A percentile compares a stretch with the other conserved stretches of the same genome.
Conservation (phyloP, 92 coral and sea anemone genomes). For the Palythoa heliodiscus region DNA sequence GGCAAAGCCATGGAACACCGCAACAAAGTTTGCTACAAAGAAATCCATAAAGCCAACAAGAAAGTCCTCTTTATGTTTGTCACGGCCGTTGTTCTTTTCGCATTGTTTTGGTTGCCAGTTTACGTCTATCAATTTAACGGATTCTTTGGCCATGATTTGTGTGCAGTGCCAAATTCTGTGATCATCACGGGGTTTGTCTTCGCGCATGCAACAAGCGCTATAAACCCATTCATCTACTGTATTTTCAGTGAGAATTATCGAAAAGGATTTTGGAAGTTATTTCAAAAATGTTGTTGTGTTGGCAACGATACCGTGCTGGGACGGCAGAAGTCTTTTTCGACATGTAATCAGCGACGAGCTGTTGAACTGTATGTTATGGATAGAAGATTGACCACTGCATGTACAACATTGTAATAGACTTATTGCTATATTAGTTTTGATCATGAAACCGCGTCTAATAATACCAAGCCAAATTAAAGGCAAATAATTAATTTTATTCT, state of each 20-base stretch:
- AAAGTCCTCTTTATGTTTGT: slow-evolving; percentile 35
- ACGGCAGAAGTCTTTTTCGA: slow-evolving; percentile 5
- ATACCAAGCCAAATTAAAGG: too few relatives aligned
- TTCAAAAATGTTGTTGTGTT: neutral
- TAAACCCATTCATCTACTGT: slow-evolving; percentile 30
- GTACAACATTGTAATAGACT: neutral
- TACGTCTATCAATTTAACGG: slow-evolving; percentile 18
- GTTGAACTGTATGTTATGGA: slow-evolving; percentile 17
- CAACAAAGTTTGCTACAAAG: slow-evolving; percentile 11
- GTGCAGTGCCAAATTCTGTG: neutral
- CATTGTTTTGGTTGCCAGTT: slow-evolving; percentile 28
- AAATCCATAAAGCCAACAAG: slow-evolving; percentile 31
- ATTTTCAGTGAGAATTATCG: slow-evolving; percentile 37
- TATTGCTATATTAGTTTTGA: neutral
- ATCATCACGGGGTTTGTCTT: neutral
- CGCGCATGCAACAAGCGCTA: slow-evolving; percentile 28
- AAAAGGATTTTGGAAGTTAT: slow-evolving; percentile 7
- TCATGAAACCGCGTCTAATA: neutral
- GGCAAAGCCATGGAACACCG: slow-evolving; percentile 34
- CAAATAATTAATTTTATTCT: too few relatives aligned
- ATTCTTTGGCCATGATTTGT: neutral
- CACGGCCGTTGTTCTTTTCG: slow-evolving; percentile 25
- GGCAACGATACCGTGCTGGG: neutral
- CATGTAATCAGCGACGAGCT: slow-evolving; percentile 9
- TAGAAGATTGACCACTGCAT: neutral